Conservation (phyloP, 2,888 invertebrate species). For the Drosophila sordidula region DNA sequence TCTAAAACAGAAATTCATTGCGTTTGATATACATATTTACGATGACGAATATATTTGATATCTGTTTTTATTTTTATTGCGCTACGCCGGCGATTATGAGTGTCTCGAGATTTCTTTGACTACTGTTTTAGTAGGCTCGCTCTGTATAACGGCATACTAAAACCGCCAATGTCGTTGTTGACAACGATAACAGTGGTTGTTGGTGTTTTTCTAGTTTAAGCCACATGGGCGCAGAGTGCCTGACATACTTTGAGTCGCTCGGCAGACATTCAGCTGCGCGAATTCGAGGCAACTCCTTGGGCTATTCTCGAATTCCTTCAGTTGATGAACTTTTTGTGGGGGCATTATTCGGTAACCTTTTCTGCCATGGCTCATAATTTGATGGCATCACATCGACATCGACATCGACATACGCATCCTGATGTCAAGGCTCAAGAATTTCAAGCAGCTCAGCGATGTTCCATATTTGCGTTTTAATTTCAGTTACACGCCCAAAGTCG, state of each 20-base stretch:
- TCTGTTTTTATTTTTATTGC: slow-evolving; percentile 49
- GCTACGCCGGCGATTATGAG: slow-evolving; percentile 41
- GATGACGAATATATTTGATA: slow-evolving; percentile 44
- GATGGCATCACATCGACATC: slow-evolving; percentile 45
- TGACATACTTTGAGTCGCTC: slow-evolving; percentile 53
- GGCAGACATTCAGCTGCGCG: slow-evolving; percentile 12
- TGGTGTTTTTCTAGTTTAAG: slow-evolving; percentile 2
- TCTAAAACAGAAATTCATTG: slow-evolving; percentile 71
- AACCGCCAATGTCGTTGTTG: slow-evolving; percentile 2
- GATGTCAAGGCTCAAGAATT: slow-evolving; percentile 60
- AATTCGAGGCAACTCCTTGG: slow-evolving; percentile 17
- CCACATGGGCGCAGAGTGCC: slow-evolving; percentile 33
- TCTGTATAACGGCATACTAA: slow-evolving; percentile 3
- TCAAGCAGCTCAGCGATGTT: slow-evolving; percentile 65
- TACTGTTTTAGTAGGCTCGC: slow-evolving; percentile 19
- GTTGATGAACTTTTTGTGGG: slow-evolving; percentile 58
- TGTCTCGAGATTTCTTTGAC: slow-evolving; percentile 41
- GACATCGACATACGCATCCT: slow-evolving; percentile 49
- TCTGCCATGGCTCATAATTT: slow-evolving; percentile 56
- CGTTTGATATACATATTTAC: slow-evolving; percentile 57
- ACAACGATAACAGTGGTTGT: slow-evolving; percentile 15
- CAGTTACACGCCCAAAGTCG: slow-evolving; percentile 53
- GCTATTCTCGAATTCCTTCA: slow-evolving; percentile 45
- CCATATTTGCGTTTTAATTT: slow-evolving; percentile 69
- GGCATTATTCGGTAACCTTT: slow-evolving; percentile 56